These are phyloP conservation scores for Kryptopterus vitreolus DNA, from an alignment of 2,797 vertebrate species.

Conservation along the genomic window DNA sequence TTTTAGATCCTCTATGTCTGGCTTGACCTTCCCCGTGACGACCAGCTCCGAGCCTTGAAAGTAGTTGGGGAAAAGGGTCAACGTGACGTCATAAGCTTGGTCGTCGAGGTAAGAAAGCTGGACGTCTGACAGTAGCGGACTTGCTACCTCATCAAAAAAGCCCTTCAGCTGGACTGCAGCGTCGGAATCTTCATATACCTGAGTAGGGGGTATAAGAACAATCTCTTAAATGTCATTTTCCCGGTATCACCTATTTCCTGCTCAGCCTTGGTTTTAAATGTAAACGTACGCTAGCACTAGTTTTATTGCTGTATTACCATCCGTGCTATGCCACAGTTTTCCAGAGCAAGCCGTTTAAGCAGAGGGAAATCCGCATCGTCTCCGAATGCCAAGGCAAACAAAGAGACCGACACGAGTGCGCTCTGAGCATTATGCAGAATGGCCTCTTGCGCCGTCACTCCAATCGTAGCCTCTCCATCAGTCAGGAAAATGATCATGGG, in stretches of 20 bases:
- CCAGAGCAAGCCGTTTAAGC: conserved; percentile 76
- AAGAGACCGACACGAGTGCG: conserved; percentile 70
- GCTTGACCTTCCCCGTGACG: conserved; percentile 76
- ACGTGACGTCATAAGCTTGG: conserved; percentile 74
- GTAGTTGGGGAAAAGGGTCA: conserved; percentile 80
- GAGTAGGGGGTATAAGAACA: conserved; percentile 11
- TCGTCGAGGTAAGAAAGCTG: conserved; percentile 78
- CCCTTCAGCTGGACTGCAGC: conserved; percentile 80
- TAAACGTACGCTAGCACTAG: background rate
- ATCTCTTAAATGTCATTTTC: background rate
- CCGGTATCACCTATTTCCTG: background rate
- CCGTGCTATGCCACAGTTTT: conserved; percentile 78
- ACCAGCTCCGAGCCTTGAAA: conserved; percentile 85
- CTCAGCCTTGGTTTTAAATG: background rate
- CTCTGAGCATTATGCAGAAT: conserved; percentile 78
- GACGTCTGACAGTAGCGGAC: conserved; percentile 80
- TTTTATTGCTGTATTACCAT: conserved; percentile 57
- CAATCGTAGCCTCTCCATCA: conserved; percentile 81
- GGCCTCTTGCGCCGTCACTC: conserved; percentile 71
- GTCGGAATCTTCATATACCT: conserved; percentile 80
- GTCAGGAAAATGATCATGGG: conserved; percentile 85
- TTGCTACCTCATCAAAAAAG: conserved; percentile 84
- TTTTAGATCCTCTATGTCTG: conserved; percentile 70
- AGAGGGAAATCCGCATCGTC: conserved; percentile 83
- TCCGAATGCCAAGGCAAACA: conserved; percentile 84